Base-by-base conservation (phyloP, 2,888 invertebrate species). In the Sarcophaga carnaria region DNA sequence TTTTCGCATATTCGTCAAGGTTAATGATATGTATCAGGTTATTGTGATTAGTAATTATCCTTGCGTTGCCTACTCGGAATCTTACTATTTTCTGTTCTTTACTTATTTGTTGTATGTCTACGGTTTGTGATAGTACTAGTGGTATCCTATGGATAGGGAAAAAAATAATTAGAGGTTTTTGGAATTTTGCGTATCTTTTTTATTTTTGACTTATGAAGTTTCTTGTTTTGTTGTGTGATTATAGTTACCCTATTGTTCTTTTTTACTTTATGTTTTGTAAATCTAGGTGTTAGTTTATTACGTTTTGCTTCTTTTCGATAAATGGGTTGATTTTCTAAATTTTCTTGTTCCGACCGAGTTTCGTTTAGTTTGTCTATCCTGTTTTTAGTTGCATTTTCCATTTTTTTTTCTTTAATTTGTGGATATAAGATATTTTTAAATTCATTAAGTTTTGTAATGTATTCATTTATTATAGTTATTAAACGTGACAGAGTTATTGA, bases 361-460 rank as follows among this genome's bases (percentile, higher is more conserved):
- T 75, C 20, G 17, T 75, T 75, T 11, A 47, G 49, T 63, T 75
- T 63, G 10, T 75, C 17, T 75, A 64, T 75, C 25, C 25, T 22
- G 12, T 11, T 17, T 1, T 49, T n/a, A 37, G 20, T 37, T 17
- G 47, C n/a, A 8, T 20, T 20, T 20, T 62, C 22, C 22, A 1
- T 20, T 20, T 17, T 62, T 20, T 63, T 76, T 64, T 76, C 20
- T 25, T 27, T 66, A 49, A 67, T 67, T 67, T 77, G 8, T 11
- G 37, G n/a, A 27, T 67, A 75, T 47, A 62, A 69, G 14, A 17
- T 54, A 67, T 67, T 67, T 77, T 25, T 5, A 27, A 22, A 12
- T 66, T 45, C 62, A 27, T 81, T 74, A 27, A 81, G 69, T 70
- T 81, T 76, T 63, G 10, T 37, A 27, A 83, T n/a, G 59, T 72